Percentiles rank a stretch among this genome's conserved stretches.
Evolutionary conservation across 1,140 invertebrate species (phyloP).

Genomic region (Teleopsis dalmanni): DNA sequence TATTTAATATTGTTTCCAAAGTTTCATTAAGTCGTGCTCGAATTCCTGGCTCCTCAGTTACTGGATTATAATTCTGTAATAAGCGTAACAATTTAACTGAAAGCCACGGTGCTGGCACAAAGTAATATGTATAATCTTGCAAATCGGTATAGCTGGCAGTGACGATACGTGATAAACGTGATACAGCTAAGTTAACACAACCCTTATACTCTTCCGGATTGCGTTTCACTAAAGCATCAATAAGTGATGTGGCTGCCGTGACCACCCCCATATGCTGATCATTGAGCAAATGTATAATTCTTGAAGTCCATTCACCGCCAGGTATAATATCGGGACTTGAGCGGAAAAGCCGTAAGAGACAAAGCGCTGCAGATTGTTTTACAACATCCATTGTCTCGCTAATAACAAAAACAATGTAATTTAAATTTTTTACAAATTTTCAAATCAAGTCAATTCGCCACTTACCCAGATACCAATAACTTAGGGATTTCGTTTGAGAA

Average conservation of each 20-base stretch:
- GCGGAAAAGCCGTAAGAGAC: slow-evolving; percentile 85
- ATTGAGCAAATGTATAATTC: slow-evolving; percentile 97
- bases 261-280: slow-evolving; percentile 99
- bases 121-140: slow-evolving; percentile 99
- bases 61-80: slow-evolving; percentile 96
- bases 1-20: slow-evolving; percentile 98
- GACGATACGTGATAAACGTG: slow-evolving; percentile 92
- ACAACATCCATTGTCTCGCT: slow-evolving; percentile 99
- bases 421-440: slow-evolving; percentile 1
- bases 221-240: slow-evolving; percentile 96
- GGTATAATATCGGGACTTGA: slow-evolving; percentile 93
- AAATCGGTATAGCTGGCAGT: slow-evolving; percentile 97
- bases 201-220: slow-evolving; percentile 99
- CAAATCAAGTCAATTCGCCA: background rate
- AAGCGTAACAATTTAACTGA: slow-evolving; percentile 95
- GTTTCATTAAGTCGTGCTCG: slow-evolving; percentile 94
- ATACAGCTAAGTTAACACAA: slow-evolving; percentile 95
- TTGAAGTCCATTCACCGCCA: slow-evolving; percentile 95
- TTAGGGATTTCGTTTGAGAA: slow-evolving; percentile 98
- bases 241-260: slow-evolving; percentile 94
- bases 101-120: slow-evolving; percentile 99
- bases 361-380: slow-evolving; percentile 98
- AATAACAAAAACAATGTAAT: slow-evolving; percentile 19
- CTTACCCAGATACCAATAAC: slow-evolving; percentile 90
- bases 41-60: slow-evolving; percentile 90